Conservation (phyloP, 2,797 vertebrate genomes). For the Rhynchonycteris naso region DNA sequence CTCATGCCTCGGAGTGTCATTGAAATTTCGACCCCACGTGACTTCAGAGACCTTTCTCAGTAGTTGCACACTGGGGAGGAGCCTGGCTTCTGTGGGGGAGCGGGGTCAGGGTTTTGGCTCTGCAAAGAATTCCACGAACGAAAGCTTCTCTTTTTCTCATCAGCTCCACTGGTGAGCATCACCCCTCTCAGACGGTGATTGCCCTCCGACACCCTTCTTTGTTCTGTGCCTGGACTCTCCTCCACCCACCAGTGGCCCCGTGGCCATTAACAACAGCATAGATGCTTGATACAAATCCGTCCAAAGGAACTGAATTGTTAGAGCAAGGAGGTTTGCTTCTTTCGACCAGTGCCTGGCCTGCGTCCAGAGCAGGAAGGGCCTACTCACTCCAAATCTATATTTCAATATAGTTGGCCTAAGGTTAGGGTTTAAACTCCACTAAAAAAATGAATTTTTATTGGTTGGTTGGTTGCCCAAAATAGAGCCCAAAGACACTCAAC, state of each 20-base stretch:
- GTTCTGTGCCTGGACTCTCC: no score
- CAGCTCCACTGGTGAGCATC: not conserved
- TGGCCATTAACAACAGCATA: rapidly evolving
- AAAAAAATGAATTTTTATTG: not conserved
- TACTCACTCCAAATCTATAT: rapidly evolving
- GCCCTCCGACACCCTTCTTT: not conserved
- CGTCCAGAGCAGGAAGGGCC: not conserved
- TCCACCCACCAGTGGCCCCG: rapidly evolving
- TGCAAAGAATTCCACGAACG: rapidly evolving
- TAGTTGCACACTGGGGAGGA: rapidly evolving
- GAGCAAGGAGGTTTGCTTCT: rapidly evolving
- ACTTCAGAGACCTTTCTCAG: not conserved
- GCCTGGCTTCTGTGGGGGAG: rapidly evolving
- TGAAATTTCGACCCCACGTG: rapidly evolving
- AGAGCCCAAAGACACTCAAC: not conserved
- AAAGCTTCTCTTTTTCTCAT: rapidly evolving
- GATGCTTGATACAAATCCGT: rapidly evolving
- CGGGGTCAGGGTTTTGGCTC: not conserved
- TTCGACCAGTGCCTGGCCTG: rapidly evolving
- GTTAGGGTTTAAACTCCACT: not conserved
- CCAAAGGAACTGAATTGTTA: rapidly evolving
- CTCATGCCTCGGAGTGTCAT: rapidly evolving
- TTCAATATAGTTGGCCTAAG: not conserved
- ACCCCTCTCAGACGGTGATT: no score
- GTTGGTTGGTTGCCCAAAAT: not conserved